phyloP scores from a whole-genome alignment of 2,888 invertebrate genomes.

The Dicyrtomina minuta region DNA sequence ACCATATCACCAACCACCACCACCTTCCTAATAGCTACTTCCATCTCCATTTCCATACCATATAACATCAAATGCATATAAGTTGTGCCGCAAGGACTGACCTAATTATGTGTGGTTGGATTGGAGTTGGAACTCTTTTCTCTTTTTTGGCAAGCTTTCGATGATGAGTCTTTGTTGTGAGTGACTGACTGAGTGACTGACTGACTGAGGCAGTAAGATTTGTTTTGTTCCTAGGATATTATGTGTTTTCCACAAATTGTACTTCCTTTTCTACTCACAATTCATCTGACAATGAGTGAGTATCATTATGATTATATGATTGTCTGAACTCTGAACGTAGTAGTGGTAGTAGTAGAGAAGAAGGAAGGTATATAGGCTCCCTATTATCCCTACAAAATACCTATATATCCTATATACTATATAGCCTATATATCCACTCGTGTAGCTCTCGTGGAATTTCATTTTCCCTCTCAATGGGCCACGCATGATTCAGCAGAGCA shows the following conservation, averaged over 20 bases:
- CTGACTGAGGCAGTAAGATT: neutral
- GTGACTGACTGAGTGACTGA: constrained; percentile 1
- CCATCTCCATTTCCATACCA: too few relatives aligned
- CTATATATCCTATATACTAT: neutral
- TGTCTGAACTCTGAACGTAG: neutral
- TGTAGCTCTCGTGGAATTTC: neutral
- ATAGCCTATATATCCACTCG: neutral
- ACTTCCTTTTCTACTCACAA: too few relatives aligned
- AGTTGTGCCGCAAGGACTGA: constrained; percentile 11
- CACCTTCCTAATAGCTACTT: too few relatives aligned
- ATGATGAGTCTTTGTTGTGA: constrained; percentile 1
- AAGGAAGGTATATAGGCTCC: too few relatives aligned
- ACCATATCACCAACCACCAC: too few relatives aligned
- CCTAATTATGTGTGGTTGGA: constrained; percentile 25
- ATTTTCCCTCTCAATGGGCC: constrained; percentile 13
- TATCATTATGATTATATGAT: neutral
- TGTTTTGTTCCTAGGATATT: too few relatives aligned
- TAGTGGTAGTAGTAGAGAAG: neutral
- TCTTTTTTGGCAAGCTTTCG: constrained; percentile 30
- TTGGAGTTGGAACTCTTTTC: constrained; percentile 12
- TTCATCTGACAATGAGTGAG: too few relatives aligned
- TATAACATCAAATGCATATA: too few relatives aligned
- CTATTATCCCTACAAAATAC: neutral
- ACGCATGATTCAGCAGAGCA: constrained; percentile 24
- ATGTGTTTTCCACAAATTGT: too few relatives aligned